phyloP scores from a whole-genome alignment of 2,797 vertebrate genomes.

The Poliocrania exsul region DNA sequence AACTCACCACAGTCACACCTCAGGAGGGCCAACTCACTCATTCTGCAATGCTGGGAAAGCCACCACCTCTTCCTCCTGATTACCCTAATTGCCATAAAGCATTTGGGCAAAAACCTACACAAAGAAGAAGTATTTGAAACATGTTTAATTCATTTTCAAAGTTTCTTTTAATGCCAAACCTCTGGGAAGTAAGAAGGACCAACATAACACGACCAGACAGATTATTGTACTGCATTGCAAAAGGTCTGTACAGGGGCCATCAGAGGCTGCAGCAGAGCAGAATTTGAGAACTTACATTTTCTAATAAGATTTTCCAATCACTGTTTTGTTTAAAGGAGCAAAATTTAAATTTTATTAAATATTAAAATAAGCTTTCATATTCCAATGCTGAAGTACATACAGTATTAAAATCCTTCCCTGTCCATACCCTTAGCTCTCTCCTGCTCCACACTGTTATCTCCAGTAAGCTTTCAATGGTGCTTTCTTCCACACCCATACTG shows the following conservation, averaged over 20 bases:
- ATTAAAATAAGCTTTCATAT: slow-evolving; percentile 6
- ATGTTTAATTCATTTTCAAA: neutral
- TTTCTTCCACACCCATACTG: neutral
- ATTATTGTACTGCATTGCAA: neutral
- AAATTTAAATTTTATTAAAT: neutral
- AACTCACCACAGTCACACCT: neutral
- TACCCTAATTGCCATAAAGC: neutral
- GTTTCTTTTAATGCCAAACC: neutral
- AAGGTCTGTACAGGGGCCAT: neutral
- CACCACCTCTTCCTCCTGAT: neutral
- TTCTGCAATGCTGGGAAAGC: neutral
- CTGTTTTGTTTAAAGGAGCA: neutral
- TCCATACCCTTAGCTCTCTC: neutral
- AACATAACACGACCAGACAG: neutral
- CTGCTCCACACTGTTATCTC: neutral
- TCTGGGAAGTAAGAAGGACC: neutral
- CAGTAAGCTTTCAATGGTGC: neutral
- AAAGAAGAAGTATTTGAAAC: neutral
- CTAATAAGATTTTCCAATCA: neutral
- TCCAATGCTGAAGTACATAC: neutral
- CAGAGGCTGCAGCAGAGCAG: neutral
- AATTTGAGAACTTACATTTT: neutral
- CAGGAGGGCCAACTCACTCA: neutral
- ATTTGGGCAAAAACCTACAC: neutral
- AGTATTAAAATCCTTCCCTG: neutral